Evolutionary conservation across 2,797 vertebrate species (phyloP).

Genomic region (Chanos chanos): DNA sequence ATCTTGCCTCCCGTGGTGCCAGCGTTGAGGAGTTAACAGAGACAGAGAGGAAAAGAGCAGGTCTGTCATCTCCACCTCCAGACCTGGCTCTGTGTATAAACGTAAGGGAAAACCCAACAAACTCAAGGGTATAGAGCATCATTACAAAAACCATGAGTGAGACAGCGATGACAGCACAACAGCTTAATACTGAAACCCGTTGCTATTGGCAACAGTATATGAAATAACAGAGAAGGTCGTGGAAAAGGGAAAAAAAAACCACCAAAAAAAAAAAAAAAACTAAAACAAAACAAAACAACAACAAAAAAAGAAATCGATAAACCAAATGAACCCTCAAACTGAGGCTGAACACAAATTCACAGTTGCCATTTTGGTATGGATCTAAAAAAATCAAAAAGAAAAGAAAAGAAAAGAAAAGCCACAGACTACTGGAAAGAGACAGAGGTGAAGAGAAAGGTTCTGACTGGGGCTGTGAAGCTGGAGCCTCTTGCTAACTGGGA

Average conservation of each 20-base stretch:
- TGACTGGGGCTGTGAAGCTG: too few relatives aligned
- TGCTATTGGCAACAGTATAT: constrained; percentile 87
- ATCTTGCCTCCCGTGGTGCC: too few relatives aligned
- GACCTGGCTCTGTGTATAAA: constrained; percentile 52
- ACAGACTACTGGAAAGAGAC: constrained; percentile 64
- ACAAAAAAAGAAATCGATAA: constrained; percentile 62
- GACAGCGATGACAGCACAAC: constrained; percentile 79
- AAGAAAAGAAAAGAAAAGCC: constrained; percentile 55
- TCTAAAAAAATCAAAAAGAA: constrained; percentile 30
- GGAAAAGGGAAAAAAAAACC: constrained; percentile 76
- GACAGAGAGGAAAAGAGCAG: too few relatives aligned
- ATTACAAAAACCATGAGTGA: constrained; percentile 55
- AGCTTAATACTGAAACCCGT: constrained; percentile 98
- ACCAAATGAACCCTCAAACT: constrained; percentile 65
- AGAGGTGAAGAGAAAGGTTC: too few relatives aligned
- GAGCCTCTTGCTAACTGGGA: too few relatives aligned
- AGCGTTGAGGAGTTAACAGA: too few relatives aligned
- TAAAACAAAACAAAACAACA: constrained; percentile 53
- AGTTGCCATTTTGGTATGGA: constrained; percentile 57
- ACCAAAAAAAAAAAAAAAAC: constrained; percentile 60
- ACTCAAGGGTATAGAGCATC: constrained; percentile 25
- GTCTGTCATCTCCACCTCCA: constrained; percentile 43
- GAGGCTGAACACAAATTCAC: too few relatives aligned
- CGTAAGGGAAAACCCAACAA: constrained; percentile 26
- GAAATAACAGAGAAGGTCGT: constrained; percentile 56